Evolutionary conservation across 2,113 vertebrate genomes (phyloP), one percentile per base, ranked within the genome.

Genomic region (Sebastes schlegelii): DNA sequence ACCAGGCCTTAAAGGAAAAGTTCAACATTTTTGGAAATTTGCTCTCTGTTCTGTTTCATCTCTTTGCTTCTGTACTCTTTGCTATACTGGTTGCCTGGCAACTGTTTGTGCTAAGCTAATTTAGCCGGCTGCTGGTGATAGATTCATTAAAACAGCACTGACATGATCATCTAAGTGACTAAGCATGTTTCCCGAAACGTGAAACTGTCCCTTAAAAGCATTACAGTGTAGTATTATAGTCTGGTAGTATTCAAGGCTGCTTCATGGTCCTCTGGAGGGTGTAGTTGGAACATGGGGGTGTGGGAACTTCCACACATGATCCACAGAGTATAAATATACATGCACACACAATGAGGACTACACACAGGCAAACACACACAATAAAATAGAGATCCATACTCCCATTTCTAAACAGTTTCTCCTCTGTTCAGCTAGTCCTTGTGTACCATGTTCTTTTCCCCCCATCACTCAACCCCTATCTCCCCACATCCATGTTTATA

Each of bases 401-500:
- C 61, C 19, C 19, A 46, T 66, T 62, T 49, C 51, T 23, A 72
- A 75, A 66, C 23, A 23, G 43, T 19, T n/a, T 63, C 19, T 72
- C 71, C 52, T 87, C 65, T 0, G 23, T 63, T 65, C n/a, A 61
- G 55, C 34, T 51, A 58, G 51, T 48, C 2, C 1, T 82, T 65
- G 57, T 75, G 17, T 57, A 12, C 77, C 19, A 21, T 72, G 55
- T 49, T 63, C 14, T 34, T 34, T 46, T 62, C 55, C 40, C 43
- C 64, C 40, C 66, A 62, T 72, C 74, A 74, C 66, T 80, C 57
- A 58, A 12, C 79, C 60, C 61, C 26, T 77, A 61, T 83, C 84
- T 77, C 75, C 73, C 60, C 57, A 80, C 76, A 58, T 81, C 74
- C 78, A 87, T 83, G 70, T 91, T 88, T 92, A 68, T 81, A 82